Percentiles rank a stretch among this genome's conserved stretches.
phyloP scores from a whole-genome alignment of 2,888 invertebrate genomes.

The Ectobius pallidus region DNA sequence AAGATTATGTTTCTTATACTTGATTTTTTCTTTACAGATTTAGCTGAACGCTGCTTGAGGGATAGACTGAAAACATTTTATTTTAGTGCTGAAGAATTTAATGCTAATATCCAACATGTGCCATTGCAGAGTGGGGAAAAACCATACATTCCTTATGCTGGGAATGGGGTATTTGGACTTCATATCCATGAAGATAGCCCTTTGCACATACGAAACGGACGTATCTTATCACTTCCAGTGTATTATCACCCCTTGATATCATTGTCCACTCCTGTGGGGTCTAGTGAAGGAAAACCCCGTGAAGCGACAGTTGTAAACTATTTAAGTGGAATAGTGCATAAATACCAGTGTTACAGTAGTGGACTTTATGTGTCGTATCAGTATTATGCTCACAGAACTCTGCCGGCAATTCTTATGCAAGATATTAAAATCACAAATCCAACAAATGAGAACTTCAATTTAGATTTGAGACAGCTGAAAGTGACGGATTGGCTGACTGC shows the following conservation, averaged over 20 bases:
- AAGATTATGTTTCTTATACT: no score
- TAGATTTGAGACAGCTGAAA: conserved; percentile 66
- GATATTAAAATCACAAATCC: conserved; percentile 80
- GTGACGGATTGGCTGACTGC: conserved; percentile 66
- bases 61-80: conserved; percentile 68
- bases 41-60: conserved; percentile 68
- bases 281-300: conserved; percentile 58
- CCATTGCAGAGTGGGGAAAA: conserved; percentile 61
- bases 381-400: conserved; percentile 80
- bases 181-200: conserved; percentile 67
- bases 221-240: conserved; percentile 69
- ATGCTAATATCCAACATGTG: conserved; percentile 69
- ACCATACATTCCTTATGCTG: conserved; percentile 73
- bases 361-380: conserved; percentile 68
- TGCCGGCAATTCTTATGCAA: conserved; percentile 81
- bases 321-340: conserved; percentile 53
- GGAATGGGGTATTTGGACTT: conserved; percentile 75
- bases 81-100: conserved; percentile 66
- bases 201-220: conserved; percentile 69
- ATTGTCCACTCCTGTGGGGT: conserved; percentile 43
- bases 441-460: conserved; percentile 62
- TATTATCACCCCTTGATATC: conserved; percentile 70
- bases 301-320: conserved; percentile 72
- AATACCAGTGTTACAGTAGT: conserved; percentile 71
- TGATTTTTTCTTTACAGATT: conserved; percentile 53